Conservation (phyloP, 2,113 vertebrate species). For the Callospermophilus lateralis region DNA sequence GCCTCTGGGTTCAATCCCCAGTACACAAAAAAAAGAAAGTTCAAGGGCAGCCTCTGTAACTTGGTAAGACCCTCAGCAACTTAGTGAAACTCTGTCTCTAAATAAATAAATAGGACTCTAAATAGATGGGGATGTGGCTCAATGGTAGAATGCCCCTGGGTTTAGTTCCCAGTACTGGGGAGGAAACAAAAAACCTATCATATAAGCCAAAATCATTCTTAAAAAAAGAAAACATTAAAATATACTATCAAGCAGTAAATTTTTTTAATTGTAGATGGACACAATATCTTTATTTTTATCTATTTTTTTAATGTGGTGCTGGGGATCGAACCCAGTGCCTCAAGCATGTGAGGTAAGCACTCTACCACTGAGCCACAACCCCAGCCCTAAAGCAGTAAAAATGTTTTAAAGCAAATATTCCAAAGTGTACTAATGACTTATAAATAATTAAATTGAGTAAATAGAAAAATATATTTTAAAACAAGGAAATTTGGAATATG, state of each 20-base stretch:
- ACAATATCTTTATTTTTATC: neutral
- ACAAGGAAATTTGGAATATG: constrained; percentile 19
- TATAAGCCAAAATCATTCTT: constrained; percentile 30
- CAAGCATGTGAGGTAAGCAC: too few relatives aligned
- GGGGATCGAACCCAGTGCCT: too few relatives aligned
- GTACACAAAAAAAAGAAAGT: neutral
- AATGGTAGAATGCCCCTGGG: too few relatives aligned
- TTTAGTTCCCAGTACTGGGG: too few relatives aligned
- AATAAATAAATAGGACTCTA: too few relatives aligned
- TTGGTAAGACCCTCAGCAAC: neutral
- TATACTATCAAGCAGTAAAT: neutral
- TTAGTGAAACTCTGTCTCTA: neutral
- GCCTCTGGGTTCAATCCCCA: neutral
- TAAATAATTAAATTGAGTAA: constrained; percentile 32
- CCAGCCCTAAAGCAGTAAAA: neutral
- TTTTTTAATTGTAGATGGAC: too few relatives aligned
- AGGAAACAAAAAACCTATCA: neutral
- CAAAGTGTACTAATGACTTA: neutral
- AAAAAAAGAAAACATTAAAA: constrained; percentile 21
- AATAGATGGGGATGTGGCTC: too few relatives aligned
- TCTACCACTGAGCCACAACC: too few relatives aligned
- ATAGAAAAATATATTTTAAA: constrained; percentile 39
- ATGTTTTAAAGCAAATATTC: constrained; percentile 27
- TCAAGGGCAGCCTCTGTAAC: too few relatives aligned
- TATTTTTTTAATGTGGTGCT: too few relatives aligned